phyloP scores from a whole-genome alignment of 2,888 invertebrate genomes.

The Hoplodrina ambigua region DNA sequence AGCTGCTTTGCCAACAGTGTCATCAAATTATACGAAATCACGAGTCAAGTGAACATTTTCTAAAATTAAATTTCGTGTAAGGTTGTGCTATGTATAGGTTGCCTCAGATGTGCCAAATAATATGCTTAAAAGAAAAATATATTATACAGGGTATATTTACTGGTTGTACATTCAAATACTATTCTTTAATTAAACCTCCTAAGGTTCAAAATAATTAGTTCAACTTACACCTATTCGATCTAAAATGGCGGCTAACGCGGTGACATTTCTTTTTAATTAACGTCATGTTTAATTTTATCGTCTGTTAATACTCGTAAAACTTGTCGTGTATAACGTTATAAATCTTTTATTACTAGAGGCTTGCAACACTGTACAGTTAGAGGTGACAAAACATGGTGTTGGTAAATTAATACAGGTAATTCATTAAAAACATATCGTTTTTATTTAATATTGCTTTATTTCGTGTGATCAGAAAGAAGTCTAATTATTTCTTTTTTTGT shows the following conservation, averaged over 20 bases:
- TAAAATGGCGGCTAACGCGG: constrained; percentile 11
- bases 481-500: background rate
- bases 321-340: constrained; percentile 31
- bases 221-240: background rate
- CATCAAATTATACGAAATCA: too few relatives aligned
- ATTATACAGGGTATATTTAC: too few relatives aligned
- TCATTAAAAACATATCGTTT: background rate
- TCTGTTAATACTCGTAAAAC: constrained; percentile 50
- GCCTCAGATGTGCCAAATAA: too few relatives aligned
- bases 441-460: background rate
- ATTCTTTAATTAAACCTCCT: background rate
- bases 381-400: constrained; percentile 39
- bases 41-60: too few relatives aligned
- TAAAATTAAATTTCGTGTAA: too few relatives aligned
- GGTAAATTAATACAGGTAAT: background rate
- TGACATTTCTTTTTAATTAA: constrained; percentile 47
- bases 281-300: constrained; percentile 47
- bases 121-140: too few relatives aligned
- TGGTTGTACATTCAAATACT: too few relatives aligned
- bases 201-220: constrained; percentile 28
- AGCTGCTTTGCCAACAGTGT: too few relatives aligned
- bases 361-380: constrained; percentile 43
- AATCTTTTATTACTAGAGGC: constrained; percentile 46
- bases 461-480: background rate
- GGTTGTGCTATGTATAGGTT: too few relatives aligned